phyloP scores from a whole-genome alignment of 1,140 invertebrate genomes.

The Apis cerana region DNA sequence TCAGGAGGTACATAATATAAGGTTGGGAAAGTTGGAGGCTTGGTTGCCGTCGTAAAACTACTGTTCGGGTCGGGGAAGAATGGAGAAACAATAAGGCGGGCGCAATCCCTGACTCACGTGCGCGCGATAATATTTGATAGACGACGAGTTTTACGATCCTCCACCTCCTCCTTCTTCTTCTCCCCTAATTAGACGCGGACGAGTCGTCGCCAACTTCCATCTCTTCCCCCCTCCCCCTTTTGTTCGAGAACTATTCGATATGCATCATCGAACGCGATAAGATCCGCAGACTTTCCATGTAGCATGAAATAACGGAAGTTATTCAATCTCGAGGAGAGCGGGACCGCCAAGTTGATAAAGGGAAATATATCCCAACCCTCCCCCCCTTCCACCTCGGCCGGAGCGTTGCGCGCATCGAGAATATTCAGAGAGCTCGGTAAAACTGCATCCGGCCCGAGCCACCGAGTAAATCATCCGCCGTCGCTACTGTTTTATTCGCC shows the following conservation, averaged over 20 bases:
- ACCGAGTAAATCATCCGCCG: slow-evolving; percentile 30
- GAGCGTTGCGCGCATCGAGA: not conserved
- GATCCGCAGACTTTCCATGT: slow-evolving; percentile 50
- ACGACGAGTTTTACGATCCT: not conserved
- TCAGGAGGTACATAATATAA: not conserved
- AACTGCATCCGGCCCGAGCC: slow-evolving; percentile 6
- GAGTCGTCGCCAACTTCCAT: not conserved
- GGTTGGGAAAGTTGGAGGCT: not conserved
- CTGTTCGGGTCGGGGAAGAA: not conserved
- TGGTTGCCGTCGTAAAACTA: slow-evolving; percentile 22
- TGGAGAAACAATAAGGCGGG: slow-evolving; percentile 26
- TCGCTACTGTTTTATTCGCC: slow-evolving; percentile 2
- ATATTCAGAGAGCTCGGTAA: slow-evolving; percentile 27
- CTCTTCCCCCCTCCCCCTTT: not conserved
- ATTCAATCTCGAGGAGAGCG: slow-evolving; percentile 60
- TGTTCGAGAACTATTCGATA: slow-evolving; percentile 43
- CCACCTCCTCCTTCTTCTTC: not conserved
- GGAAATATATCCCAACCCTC: slow-evolving; percentile 31
- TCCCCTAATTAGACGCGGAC: not conserved
- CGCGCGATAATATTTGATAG: not conserved
- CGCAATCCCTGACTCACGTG: not conserved
- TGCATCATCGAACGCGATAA: slow-evolving; percentile 58
- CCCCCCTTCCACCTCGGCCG: not conserved
- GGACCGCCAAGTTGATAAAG: slow-evolving; percentile 53
- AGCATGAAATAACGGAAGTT: slow-evolving; percentile 62